phyloP scores from a whole-genome alignment of 92 coral and sea anemone genomes.

The Pocillopora meandrina region DNA sequence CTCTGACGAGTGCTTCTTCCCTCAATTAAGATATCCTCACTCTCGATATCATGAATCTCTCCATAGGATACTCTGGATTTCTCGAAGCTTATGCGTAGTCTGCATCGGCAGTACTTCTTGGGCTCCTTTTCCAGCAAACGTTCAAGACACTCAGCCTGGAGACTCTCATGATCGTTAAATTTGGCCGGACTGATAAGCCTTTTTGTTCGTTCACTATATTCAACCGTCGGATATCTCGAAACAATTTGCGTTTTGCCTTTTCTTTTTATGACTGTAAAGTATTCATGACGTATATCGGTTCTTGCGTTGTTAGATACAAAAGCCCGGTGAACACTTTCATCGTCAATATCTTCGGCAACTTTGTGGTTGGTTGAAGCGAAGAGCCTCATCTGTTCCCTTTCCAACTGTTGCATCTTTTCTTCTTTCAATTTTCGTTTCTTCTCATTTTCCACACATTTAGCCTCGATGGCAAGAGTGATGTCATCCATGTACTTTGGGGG shows the following conservation, averaged over 20 bases:
- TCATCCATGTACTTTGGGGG: slow-evolving; percentile 26
- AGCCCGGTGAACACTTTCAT: not conserved
- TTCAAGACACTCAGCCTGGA: slow-evolving; percentile 21
- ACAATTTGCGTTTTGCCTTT: slow-evolving; percentile 9
- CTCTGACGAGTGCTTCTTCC: slow-evolving; percentile 38
- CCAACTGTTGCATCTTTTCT: not conserved
- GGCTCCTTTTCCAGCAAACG: slow-evolving; percentile 41
- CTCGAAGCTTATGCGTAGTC: slow-evolving; percentile 27
- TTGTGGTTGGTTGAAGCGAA: not conserved
- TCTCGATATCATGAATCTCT: slow-evolving; percentile 44
- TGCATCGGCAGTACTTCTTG: slow-evolving; percentile 26
- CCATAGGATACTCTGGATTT: slow-evolving; percentile 43
- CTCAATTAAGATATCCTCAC: slow-evolving; percentile 53
- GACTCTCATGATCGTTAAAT: slow-evolving; percentile 23
- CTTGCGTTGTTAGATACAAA: not conserved
- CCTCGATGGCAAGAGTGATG: slow-evolving; percentile 13
- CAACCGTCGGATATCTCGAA: not conserved
- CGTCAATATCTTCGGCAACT: not conserved
- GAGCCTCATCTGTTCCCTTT: not conserved
- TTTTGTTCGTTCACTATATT: slow-evolving; percentile 25
- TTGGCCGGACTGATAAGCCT: slow-evolving; percentile 6
- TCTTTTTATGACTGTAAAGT: slow-evolving; percentile 3
- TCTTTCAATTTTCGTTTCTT: not conserved
- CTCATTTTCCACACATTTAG: slow-evolving; percentile 6
- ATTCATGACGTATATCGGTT: slow-evolving; percentile 11